A percentile compares a stretch with the other conserved stretches of the same genome.
Evolutionary conservation across 2,888 invertebrate species (phyloP).

Genomic region (Eupsilia transversa): DNA sequence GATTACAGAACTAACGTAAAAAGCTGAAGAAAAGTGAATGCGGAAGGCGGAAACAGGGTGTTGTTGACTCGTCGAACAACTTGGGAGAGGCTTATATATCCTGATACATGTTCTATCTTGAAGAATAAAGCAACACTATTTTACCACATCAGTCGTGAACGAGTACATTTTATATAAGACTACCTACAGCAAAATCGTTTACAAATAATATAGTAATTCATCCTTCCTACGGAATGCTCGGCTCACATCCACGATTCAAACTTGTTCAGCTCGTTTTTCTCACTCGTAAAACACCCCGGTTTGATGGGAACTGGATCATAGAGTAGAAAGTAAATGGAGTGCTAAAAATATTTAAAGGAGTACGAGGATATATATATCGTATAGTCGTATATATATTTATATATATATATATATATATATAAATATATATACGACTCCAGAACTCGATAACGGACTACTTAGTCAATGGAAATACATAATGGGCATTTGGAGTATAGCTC

Average conservation of each 20-base stretch:
- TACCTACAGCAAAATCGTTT: background rate
- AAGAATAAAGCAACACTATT: background rate
- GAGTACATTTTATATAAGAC: too few relatives aligned
- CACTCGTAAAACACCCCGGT: slow-evolving; percentile 54
- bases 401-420: too few relatives aligned
- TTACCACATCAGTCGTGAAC: background rate
- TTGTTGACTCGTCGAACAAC: background rate
- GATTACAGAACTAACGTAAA: background rate
- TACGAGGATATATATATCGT: too few relatives aligned
- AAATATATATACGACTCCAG: too few relatives aligned
- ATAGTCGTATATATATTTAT: too few relatives aligned
- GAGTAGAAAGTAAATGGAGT: slow-evolving; percentile 26
- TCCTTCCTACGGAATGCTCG: slow-evolving; percentile 10
- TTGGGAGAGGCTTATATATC: background rate
- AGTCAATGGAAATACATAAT: too few relatives aligned
- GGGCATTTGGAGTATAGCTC: background rate
- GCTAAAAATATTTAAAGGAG: too few relatives aligned
- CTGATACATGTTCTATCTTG: background rate
- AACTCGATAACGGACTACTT: too few relatives aligned
- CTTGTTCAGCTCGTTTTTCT: slow-evolving; percentile 57
- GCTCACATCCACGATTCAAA: slow-evolving; percentile 42
- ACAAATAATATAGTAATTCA: slow-evolving; percentile 9
- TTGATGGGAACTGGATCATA: slow-evolving; percentile 8
- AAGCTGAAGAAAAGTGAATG: slow-evolving; percentile 11
- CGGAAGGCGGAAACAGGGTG: background rate